Conservation (phyloP, 2,113 vertebrate species). For the Chrysochloris asiatica region DNA sequence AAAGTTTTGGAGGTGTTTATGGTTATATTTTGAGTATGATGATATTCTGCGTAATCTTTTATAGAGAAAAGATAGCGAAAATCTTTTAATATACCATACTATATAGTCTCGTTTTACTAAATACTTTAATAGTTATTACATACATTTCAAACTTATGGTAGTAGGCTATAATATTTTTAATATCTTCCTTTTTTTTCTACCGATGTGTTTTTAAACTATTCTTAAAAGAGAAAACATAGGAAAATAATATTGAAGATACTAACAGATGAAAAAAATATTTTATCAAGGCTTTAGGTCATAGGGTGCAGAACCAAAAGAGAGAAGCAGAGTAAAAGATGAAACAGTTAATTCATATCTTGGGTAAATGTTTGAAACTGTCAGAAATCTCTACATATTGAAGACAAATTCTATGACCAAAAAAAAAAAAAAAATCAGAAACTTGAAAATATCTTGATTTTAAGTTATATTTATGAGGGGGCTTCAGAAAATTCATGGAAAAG, state of each 20-base stretch:
- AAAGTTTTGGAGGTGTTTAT: not conserved
- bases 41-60: not conserved
- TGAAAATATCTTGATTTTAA: too few relatives aligned
- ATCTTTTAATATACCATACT: too few relatives aligned
- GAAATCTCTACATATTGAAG: constrained; percentile 18
- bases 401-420: not conserved
- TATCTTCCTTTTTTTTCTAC: not conserved
- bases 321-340: constrained; percentile 25
- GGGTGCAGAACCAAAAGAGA: not conserved
- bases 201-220: not conserved
- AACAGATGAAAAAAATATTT: not conserved
- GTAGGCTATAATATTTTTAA: not conserved
- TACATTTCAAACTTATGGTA: constrained; percentile 28
- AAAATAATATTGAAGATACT: not conserved
- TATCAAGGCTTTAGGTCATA: constrained; percentile 7
- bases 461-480: too few relatives aligned
- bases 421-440: too few relatives aligned
- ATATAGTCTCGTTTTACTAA: not conserved
- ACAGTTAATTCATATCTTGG: constrained; percentile 13
- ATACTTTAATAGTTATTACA: not conserved
- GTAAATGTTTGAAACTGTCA: constrained; percentile 9
- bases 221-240: not conserved
- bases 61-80: too few relatives aligned
- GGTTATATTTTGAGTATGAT: constrained; percentile 17
- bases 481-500: too few relatives aligned